phyloP scores from a whole-genome alignment of 2,797 vertebrate genomes.

The Onychomys leucogaster region DNA sequence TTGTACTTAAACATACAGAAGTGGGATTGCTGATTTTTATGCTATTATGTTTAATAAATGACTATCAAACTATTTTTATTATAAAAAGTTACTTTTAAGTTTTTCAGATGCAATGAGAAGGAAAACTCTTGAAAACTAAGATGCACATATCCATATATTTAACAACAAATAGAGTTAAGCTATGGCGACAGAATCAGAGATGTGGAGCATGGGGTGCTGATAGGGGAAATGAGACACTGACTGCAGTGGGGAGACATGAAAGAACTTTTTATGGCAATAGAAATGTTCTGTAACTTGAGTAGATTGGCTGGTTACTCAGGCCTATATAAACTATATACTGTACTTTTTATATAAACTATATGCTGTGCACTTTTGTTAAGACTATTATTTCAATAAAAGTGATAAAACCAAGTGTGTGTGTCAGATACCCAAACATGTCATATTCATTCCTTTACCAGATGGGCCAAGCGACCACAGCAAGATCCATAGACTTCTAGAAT shows the following conservation, averaged over 20 bases:
- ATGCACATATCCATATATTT: background rate
- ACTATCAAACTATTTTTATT: background rate
- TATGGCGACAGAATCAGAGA: background rate
- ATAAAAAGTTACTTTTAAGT: conserved; percentile 38
- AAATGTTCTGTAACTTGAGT: background rate
- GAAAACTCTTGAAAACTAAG: background rate
- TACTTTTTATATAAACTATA: conserved; percentile 18
- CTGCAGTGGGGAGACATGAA: background rate
- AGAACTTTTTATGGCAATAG: background rate
- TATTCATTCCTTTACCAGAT: background rate
- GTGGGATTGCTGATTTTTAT: background rate
- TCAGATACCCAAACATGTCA: background rate
- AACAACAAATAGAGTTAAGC: background rate
- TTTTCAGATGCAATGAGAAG: conserved; percentile 30
- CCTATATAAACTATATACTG: no score
- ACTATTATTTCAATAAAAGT: background rate
- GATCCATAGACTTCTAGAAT: background rate
- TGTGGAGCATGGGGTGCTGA: background rate
- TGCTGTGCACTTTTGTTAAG: background rate
- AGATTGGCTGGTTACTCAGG: background rate
- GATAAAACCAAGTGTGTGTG: background rate
- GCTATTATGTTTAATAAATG: background rate
- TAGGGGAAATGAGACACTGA: background rate
- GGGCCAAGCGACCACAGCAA: background rate
- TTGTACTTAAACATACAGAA: background rate